Evolutionary conservation across 1,140 invertebrate genomes (phyloP).

Genomic region (Orchestia grillus): DNA sequence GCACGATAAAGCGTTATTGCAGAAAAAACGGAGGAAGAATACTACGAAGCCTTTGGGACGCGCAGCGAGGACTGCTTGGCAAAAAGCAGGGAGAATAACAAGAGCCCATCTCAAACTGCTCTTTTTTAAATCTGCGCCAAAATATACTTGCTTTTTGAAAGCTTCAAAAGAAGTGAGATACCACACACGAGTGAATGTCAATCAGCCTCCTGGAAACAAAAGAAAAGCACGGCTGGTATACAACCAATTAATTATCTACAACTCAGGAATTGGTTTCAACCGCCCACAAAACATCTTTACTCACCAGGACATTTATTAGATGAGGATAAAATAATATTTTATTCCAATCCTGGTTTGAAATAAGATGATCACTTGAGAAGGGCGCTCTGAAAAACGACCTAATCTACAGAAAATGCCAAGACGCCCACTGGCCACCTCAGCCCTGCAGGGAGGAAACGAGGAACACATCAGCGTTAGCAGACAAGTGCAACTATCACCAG

Average conservation of each 20-base stretch:
- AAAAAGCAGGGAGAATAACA: neutral
- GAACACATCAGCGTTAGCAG: neutral
- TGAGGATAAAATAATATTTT: conserved; percentile 51
- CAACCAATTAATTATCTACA: conserved; percentile 29
- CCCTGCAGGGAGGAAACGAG: conserved; percentile 38
- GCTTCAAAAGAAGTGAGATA: conserved; percentile 41
- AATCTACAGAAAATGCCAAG: conserved; percentile 38
- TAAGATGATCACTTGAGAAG: conserved; percentile 38
- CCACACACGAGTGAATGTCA: conserved; percentile 28
- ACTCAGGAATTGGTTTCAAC: neutral
- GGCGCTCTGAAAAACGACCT: conserved; percentile 43
- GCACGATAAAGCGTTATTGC: neutral
- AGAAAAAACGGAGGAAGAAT: neutral
- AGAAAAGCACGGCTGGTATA: neutral
- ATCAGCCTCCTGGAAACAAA: conserved; percentile 34
- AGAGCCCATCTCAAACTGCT: neutral
- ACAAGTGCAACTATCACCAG: neutral
- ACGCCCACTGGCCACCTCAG: neutral
- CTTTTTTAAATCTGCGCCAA: neutral
- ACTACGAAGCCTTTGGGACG: neutral
- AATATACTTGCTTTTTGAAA: conserved; percentile 34
- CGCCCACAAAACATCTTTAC: conserved; percentile 4
- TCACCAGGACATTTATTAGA: conserved; percentile 51
- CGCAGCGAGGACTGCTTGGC: neutral
- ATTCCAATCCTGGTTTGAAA: conserved; percentile 52